These are phyloP conservation scores for Phalanger gymnotis DNA, from an alignment of 2,797 vertebrate genomes.

Conservation along the genomic window DNA sequence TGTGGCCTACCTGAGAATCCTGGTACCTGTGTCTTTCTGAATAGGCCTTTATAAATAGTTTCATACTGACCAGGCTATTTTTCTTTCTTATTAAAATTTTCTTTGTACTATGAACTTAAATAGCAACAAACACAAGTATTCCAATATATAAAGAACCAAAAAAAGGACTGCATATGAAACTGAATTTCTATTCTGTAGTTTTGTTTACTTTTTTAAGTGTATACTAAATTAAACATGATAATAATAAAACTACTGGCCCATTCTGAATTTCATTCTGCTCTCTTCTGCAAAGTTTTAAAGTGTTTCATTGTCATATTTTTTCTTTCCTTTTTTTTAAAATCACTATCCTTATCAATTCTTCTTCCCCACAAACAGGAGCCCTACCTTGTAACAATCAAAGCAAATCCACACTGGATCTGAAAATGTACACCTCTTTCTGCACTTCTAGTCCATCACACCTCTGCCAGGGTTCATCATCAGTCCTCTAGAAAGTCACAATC, in stretches of 20 bases:
- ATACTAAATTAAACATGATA: background rate
- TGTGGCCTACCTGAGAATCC: background rate
- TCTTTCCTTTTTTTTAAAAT: background rate
- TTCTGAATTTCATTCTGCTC: background rate
- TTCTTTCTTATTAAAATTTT: background rate
- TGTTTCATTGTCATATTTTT: background rate
- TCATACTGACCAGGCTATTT: background rate
- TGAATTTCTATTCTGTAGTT: background rate
- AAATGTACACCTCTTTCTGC: background rate
- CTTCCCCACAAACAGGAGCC: background rate
- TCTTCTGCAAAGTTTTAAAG: background rate
- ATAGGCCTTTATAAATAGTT: background rate
- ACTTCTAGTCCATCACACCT: background rate
- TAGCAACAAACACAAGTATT: background rate
- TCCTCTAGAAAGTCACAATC: background rate
- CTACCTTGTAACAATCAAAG: no score
- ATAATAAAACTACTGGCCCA: background rate
- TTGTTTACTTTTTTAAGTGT: background rate
- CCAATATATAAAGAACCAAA: background rate
- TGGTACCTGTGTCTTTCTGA: background rate
- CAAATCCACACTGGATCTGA: background rate
- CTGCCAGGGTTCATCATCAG: background rate
- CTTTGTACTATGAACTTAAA: background rate
- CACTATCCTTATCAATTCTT: background rate
- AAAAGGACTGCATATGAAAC: background rate